Base-by-base conservation (phyloP, 1,140 invertebrate genomes). In the Habropoda laboriosa region DNA sequence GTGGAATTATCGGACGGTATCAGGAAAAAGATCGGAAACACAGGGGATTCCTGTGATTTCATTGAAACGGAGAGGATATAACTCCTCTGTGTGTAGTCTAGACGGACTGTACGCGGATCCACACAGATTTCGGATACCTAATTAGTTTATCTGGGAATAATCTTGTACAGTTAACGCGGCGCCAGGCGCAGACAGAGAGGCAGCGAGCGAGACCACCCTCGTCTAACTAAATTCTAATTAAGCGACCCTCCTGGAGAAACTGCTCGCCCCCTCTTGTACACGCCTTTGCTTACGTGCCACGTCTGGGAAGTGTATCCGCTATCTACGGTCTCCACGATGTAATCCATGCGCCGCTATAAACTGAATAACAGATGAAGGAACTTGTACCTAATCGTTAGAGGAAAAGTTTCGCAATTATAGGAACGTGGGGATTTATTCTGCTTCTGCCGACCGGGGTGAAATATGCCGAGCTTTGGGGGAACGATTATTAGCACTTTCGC, bases 201-300 rank as follows among this genome's bases (percentile, higher is more conserved):
- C 7, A 35, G 45, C 5, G 21, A 24, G 45, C 12, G 53, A 30
- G 66, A 60, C 40, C 51, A 67, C 40, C 76, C 64, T 72, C 74
- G 82, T 83, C 86, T 74, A 84, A 86, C 81, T 87, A 86, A 86
- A 86, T 87, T 82, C 86, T 86, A 87, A 87, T 87, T 87, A 87
- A 87, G 79, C 83, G 79, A 80, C 79, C 81, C 79, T 71, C 63
- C 66, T 42, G 45, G 74, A 55, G 73, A 57, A 74, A 78, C 73
- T 47, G 64, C 42, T 78, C 79, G 24, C 27, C 16, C 58, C 49
- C 64, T 70, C 73, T 81, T 71, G 66, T 78, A 71, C 72, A 75
- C 58, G 64, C 61, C 74, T 78, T 71, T 47, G 74, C 74, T 71
- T 78, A 78, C 49, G 57, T 49, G 71, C 61, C 24, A 40, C 60